These are phyloP conservation scores for Aphelocoma californica DNA, from an alignment of 2,797 vertebrate species.

Conservation along the genomic window DNA sequence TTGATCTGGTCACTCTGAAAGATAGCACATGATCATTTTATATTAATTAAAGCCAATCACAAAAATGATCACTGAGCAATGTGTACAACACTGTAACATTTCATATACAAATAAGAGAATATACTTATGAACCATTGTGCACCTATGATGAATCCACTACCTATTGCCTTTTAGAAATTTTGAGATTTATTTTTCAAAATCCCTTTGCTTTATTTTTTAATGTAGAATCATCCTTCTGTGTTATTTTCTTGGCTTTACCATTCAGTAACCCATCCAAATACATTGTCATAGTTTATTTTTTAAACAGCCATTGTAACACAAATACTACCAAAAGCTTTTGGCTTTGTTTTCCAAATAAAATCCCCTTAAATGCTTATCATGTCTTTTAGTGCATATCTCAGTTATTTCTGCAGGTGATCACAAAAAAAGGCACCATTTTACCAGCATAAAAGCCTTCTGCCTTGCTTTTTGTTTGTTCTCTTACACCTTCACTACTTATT, in stretches of 20 bases:
- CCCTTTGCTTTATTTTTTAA: neutral
- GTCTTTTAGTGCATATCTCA: neutral
- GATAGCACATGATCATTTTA: neutral
- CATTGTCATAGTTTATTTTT: neutral
- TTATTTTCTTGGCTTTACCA: neutral
- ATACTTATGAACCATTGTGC: neutral
- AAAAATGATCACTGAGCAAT: neutral
- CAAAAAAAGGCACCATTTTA: neutral
- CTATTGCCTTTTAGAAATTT: neutral
- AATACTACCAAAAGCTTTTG: neutral
- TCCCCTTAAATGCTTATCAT: neutral
- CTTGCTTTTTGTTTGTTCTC: neutral
- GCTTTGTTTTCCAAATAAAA: neutral
- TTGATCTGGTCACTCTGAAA: neutral
- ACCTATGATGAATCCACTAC: neutral
- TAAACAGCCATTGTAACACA: neutral
- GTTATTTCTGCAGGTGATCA: neutral
- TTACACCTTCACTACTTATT: neutral
- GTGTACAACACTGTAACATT: neutral
- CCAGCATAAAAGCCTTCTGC: neutral
- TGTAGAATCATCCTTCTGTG: neutral
- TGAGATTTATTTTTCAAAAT: neutral
- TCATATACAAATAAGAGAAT: neutral
- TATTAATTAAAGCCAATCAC: neutral
- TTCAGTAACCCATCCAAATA: neutral